These are phyloP conservation scores for Heterodera schachtii DNA, from an alignment of 1,140 invertebrate species.

Conservation along the genomic window DNA sequence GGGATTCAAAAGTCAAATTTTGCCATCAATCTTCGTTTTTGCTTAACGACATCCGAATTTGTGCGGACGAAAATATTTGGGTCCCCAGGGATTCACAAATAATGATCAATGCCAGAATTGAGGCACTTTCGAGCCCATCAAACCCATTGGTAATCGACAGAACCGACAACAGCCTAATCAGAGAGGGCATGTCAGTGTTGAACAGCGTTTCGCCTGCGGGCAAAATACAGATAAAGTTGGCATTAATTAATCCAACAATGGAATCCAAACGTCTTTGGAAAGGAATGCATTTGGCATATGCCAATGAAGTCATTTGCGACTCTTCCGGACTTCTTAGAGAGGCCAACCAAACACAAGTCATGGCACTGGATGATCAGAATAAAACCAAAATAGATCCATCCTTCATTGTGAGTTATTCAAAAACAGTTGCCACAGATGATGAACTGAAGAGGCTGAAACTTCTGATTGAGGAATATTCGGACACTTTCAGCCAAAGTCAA, in stretches of 20 bases:
- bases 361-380: neutral
- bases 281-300: conserved; percentile 8
- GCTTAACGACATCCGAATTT: neutral
- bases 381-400: neutral
- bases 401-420: neutral
- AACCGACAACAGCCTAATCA: neutral
- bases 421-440: neutral
- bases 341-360: neutral
- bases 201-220: conserved; percentile 4
- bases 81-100: neutral
- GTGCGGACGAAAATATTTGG: neutral
- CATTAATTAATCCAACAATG: conserved; percentile 1
- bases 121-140: neutral
- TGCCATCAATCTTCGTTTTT: neutral
- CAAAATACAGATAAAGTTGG: neutral
- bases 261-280: neutral
- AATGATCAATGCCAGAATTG: neutral
- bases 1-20: neutral
- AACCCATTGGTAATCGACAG: neutral
- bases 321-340: neutral
- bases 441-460: neutral
- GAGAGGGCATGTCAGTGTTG: neutral
- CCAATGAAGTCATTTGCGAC: neutral
- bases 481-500: conserved; percentile 2
- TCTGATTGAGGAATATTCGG: conserved; percentile 5